Percentiles rank a stretch among this genome's conserved stretches.
Conservation (phyloP, 2,888 invertebrate species). For the Tinea semifulvella region DNA sequence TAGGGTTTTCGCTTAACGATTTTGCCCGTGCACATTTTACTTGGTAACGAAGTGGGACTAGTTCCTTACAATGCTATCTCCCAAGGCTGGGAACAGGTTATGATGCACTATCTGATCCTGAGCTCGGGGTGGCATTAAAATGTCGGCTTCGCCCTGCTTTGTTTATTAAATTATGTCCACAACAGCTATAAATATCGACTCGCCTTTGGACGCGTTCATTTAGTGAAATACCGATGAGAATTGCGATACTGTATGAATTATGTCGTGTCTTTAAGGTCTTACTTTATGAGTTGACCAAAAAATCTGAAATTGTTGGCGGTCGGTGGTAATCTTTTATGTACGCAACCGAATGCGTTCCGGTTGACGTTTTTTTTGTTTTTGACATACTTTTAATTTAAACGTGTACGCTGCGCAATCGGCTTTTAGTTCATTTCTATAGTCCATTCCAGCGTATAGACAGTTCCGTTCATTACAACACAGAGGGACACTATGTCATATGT, state of each 20-base stretch:
- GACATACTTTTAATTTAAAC: too few relatives aligned
- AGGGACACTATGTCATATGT: too few relatives aligned
- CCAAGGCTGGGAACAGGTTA: conserved; percentile 55
- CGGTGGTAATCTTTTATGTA: neutral
- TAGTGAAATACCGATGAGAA: conserved; percentile 59
- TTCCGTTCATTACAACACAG: too few relatives aligned
- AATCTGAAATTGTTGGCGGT: neutral
- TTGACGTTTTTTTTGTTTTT: too few relatives aligned
- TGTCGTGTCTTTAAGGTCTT: conserved; percentile 34
- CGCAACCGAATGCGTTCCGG: too few relatives aligned
- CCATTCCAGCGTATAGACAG: too few relatives aligned
- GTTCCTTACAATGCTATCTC: conserved; percentile 63
- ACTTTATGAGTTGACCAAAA: conserved; percentile 12
- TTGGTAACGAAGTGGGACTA: conserved; percentile 56
- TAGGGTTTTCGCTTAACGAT: conserved; percentile 47
- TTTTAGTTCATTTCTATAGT: too few relatives aligned
- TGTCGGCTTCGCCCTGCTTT: conserved; percentile 54
- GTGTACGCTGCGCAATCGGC: too few relatives aligned
- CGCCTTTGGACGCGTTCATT: conserved; percentile 51
- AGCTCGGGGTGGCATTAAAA: conserved; percentile 61
- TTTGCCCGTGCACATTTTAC: conserved; percentile 39
- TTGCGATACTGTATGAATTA: conserved; percentile 57
- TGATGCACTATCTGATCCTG: conserved; percentile 61
- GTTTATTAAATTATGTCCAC: conserved; percentile 67
- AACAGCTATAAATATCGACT: conserved; percentile 51